phyloP scores from a whole-genome alignment of 1,140 invertebrate species.

The Aricia agestis region DNA sequence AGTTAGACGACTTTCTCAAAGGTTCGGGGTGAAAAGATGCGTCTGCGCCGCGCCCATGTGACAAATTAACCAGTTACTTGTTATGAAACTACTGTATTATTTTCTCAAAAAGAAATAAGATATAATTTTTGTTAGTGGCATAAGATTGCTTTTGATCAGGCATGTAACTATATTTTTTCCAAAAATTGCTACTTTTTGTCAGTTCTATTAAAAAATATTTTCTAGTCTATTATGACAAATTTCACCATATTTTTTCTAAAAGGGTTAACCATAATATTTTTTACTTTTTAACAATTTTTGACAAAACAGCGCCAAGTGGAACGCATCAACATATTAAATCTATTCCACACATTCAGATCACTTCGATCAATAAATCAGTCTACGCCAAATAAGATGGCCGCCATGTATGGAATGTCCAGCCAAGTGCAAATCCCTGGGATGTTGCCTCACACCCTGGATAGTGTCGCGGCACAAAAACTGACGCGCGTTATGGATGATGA shows the following conservation, averaged over 20 bases:
- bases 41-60: background rate
- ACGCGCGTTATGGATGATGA: too few species aligned
- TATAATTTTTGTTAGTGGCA: background rate
- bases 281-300: too few species aligned
- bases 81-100: background rate
- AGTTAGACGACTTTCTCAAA: background rate
- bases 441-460: slow-evolving; percentile 22
- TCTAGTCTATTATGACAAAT: too few species aligned
- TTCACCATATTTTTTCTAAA: too few species aligned
- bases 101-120: background rate
- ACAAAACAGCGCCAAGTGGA: slow-evolving; percentile 27
- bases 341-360: slow-evolving; percentile 65
- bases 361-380: slow-evolving; percentile 58
- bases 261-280: too few species aligned
- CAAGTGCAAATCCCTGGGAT: too few species aligned
- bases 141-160: too few species aligned
- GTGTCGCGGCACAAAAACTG: slow-evolving; percentile 30
- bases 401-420: slow-evolving; percentile 40
- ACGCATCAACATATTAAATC: slow-evolving; percentile 44
- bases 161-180: too few species aligned
- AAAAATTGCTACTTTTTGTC: too few species aligned
- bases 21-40: background rate
- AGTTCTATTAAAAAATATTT: too few species aligned
- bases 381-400: slow-evolving; percentile 45
- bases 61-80: background rate